Evolutionary conservation across 2,888 invertebrate genomes (phyloP).

Genomic region (Polyommatus icarus): DNA sequence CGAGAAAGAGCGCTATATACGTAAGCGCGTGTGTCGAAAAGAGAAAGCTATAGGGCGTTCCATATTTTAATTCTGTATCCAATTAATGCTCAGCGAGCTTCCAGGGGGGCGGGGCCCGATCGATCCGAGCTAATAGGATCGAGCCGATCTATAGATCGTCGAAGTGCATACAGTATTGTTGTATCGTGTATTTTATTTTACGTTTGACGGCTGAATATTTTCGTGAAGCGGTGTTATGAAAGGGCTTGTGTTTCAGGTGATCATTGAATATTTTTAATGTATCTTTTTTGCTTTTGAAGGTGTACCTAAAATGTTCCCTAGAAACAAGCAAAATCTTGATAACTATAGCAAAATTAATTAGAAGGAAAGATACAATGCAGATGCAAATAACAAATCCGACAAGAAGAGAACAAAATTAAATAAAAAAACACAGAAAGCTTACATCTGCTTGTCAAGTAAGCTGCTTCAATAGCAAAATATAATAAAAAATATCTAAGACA

Average conservation of each 20-base stretch:
- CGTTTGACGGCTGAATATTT: conserved; percentile 72
- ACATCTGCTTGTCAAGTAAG: no score
- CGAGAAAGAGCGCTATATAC: conserved; percentile 44
- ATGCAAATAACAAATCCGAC: no score
- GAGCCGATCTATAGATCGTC: conserved; percentile 77
- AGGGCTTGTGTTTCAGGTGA: conserved; percentile 35
- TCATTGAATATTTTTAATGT: neutral
- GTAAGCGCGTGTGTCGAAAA: conserved; percentile 40
- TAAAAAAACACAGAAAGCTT: no score
- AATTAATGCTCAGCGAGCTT: conserved; percentile 80
- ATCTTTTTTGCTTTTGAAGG: neutral
- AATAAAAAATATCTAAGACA: no score
- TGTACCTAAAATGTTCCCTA: neutral
- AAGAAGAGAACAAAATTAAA: no score
- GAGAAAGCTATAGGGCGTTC: conserved; percentile 65
- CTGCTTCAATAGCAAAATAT: no score
- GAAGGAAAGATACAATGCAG: no score
- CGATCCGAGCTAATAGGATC: conserved; percentile 75
- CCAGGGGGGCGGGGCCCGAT: conserved; percentile 66
- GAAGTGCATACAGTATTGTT: conserved; percentile 71
- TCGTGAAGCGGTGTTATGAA: conserved; percentile 56
- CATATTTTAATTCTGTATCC: conserved; percentile 67
- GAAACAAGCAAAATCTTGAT: neutral
- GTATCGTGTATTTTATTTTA: conserved; percentile 71
- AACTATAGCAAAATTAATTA: neutral